phyloP scores from a whole-genome alignment of 2,888 invertebrate species.

The Campopleginae sp. region DNA sequence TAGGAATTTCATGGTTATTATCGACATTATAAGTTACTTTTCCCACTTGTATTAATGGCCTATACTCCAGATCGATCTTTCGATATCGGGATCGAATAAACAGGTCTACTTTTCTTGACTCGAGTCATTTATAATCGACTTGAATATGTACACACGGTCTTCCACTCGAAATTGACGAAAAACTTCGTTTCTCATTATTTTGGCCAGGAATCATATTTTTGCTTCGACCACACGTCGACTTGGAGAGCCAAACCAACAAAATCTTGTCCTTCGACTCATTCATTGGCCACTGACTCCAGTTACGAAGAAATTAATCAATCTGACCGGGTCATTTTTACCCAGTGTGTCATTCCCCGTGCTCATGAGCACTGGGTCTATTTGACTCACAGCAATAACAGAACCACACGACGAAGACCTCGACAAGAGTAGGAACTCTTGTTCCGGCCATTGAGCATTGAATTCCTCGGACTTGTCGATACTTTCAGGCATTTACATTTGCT shows the following conservation, averaged over 20 bases:
- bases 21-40: conserved; percentile 47
- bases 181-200: not conserved
- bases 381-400: not conserved
- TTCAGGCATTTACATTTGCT: conserved; percentile 1
- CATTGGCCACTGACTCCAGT: not conserved
- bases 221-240: not conserved
- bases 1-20: conserved; percentile 33
- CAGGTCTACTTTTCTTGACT: conserved; percentile 36
- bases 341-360: not conserved
- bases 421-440: not conserved
- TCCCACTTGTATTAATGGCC: conserved; percentile 42
- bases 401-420: not conserved
- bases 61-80: conserved; percentile 31
- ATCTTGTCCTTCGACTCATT: not conserved
- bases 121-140: conserved; percentile 19
- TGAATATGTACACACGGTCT: not conserved
- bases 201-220: not conserved
- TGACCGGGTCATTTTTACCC: not conserved
- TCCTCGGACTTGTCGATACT: conserved; percentile 3
- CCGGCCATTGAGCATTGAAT: not conserved
- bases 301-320: not conserved
- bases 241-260: not conserved
- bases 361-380: not conserved
- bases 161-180: not conserved
- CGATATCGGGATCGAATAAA: conserved; percentile 52